phyloP scores from a whole-genome alignment of 2,888 invertebrate genomes.

The Pseudolycoriella hygida region DNA sequence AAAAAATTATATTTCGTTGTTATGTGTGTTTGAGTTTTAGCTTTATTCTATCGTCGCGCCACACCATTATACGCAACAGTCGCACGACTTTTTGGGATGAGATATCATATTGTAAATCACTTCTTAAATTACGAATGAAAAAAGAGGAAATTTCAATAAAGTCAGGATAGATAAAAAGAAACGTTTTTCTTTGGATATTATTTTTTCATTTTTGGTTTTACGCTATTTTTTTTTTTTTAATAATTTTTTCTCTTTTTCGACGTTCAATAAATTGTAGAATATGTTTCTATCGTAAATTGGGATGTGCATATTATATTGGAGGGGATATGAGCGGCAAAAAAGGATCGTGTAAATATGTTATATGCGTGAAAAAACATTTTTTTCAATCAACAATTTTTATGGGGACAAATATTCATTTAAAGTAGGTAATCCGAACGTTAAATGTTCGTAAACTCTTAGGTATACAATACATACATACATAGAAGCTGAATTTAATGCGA shows the following conservation, averaged over 20 bases:
- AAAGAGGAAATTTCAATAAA: conserved; percentile 1
- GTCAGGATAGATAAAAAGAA: conserved; percentile 1
- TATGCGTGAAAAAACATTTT: no score
- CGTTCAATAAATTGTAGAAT: neutral
- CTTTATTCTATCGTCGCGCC: no score
- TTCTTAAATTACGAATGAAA: neutral
- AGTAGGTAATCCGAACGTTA: no score
- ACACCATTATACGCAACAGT: no score
- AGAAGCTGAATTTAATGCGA: no score
- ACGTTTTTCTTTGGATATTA: neutral
- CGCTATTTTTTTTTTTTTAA: no score
- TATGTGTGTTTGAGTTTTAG: no score
- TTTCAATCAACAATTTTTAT: no score
- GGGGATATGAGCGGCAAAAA: no score
- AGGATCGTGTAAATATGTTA: no score
- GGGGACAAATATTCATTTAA: no score
- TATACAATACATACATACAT: neutral
- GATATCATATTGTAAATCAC: conserved; percentile 1
- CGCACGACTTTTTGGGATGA: no score
- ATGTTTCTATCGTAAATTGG: neutral
- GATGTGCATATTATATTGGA: neutral
- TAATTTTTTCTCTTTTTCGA: neutral
- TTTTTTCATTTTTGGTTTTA: neutral
- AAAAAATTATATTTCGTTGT: neutral
- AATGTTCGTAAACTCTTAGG: neutral